Evolutionary conservation across 2,797 vertebrate species (phyloP).

Genomic region (Acomys russatus): DNA sequence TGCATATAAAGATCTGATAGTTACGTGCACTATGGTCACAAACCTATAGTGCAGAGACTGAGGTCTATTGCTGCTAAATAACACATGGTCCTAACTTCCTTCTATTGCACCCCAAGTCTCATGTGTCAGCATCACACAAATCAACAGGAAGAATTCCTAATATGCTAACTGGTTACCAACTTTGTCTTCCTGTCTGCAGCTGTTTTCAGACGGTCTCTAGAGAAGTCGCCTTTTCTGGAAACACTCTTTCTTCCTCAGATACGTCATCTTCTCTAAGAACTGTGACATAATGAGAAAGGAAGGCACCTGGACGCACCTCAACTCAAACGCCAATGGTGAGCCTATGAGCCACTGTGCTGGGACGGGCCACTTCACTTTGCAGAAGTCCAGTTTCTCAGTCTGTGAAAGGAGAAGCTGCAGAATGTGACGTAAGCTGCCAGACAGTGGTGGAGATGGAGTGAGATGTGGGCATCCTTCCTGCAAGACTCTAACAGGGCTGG

Average conservation of each 20-base stretch:
- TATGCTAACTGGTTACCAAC: no score
- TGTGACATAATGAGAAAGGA: background rate
- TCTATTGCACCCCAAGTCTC: background rate
- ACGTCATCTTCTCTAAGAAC: background rate
- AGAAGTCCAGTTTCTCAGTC: background rate
- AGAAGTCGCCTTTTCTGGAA: background rate
- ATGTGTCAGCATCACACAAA: background rate
- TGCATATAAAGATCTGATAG: background rate
- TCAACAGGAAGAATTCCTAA: background rate
- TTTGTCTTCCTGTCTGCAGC: background rate
- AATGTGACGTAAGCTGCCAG: background rate
- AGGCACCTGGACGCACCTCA: background rate
- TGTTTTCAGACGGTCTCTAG: background rate
- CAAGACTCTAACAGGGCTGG: background rate
- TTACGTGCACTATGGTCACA: background rate
- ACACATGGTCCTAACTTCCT: background rate
- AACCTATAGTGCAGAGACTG: background rate
- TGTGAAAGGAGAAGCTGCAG: background rate
- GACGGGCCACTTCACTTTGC: background rate
- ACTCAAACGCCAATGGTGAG: background rate
- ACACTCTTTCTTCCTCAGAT: background rate
- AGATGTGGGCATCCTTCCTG: background rate
- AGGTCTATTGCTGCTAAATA: background rate
- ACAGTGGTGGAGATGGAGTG: background rate
- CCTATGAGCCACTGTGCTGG: background rate